These are phyloP conservation scores for Pocillopora verrucosa DNA, from an alignment of 64 coral and sea anemone species.

Conservation along the genomic window DNA sequence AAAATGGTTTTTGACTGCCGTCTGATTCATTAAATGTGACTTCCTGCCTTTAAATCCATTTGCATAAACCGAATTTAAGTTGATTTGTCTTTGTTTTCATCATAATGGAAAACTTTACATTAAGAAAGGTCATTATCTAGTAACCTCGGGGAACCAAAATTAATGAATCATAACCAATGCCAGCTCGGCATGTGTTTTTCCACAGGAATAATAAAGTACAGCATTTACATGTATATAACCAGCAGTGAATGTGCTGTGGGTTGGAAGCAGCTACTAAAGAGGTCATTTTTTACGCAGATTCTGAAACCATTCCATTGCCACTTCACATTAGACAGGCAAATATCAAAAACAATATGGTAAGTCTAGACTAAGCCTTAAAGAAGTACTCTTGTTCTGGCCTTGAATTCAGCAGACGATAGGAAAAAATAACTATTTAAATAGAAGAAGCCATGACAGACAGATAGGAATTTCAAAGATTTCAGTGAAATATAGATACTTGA, in stretches of 20 bases:
- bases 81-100: slow-evolving; percentile 19
- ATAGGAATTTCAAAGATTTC: neutral
- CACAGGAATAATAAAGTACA: neutral
- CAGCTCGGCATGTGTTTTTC: neutral
- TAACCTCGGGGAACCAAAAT: neutral
- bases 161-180: neutral
- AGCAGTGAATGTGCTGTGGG: neutral
- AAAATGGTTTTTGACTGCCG: neutral
- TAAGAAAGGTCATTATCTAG: neutral
- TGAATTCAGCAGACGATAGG: neutral
- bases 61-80: slow-evolving; percentile 8
- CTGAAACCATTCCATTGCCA: too few species aligned
- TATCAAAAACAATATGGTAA: too few species aligned
- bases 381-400: neutral
- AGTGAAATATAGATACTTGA: neutral
- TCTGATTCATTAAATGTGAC: neutral
- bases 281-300: too few species aligned
- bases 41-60: slow-evolving; percentile 20
- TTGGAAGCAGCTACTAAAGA: neutral
- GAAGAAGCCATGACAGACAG: neutral
- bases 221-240: neutral
- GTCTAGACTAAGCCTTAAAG: too few species aligned
- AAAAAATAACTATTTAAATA: neutral
- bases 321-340: too few species aligned
- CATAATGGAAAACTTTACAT: slow-evolving; percentile 2